Percentiles rank a stretch among this genome's conserved stretches.
phyloP scores from a whole-genome alignment of 2,113 vertebrate genomes.

The Entosphenus tridentatus region DNA sequence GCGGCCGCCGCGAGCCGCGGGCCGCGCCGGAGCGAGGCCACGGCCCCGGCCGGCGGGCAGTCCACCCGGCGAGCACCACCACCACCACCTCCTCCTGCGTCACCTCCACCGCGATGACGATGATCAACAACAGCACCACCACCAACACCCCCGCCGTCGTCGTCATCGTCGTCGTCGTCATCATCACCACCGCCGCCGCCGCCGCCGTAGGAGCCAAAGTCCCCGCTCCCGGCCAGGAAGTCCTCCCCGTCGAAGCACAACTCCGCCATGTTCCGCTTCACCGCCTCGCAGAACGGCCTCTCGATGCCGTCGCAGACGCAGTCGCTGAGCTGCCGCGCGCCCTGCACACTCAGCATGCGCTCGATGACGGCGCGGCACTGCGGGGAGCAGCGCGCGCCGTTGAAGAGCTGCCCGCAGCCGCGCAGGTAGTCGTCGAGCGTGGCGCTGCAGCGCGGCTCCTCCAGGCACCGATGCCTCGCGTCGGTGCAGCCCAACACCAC shows the following conservation, averaged over 20 bases:
- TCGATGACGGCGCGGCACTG: conserved; percentile 29
- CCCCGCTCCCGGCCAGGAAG: not conserved
- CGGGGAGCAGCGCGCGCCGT: conserved; percentile 30
- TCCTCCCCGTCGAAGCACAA: conserved; percentile 24
- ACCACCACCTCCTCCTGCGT: too few relatives aligned
- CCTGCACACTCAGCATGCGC: conserved; percentile 30
- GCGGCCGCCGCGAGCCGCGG: too few relatives aligned
- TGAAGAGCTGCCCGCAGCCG: conserved; percentile 40
- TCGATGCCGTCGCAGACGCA: conserved; percentile 36
- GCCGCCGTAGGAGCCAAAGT: too few relatives aligned
- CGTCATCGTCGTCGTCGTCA: too few relatives aligned
- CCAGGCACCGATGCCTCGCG: conserved; percentile 32
- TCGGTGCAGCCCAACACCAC: conserved; percentile 30
- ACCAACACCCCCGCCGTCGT: too few relatives aligned
- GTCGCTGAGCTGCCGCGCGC: conserved; percentile 26
- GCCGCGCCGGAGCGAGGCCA: too few relatives aligned
- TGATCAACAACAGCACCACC: too few relatives aligned
- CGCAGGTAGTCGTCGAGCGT: conserved; percentile 29
- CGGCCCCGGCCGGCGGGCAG: too few relatives aligned
- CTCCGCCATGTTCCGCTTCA: conserved; percentile 38
- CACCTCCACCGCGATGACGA: too few relatives aligned
- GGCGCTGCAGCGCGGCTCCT: conserved; percentile 22
- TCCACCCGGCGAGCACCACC: too few relatives aligned
- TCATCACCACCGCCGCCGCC: too few relatives aligned
- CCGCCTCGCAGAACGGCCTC: conserved; percentile 38